These are phyloP conservation scores for Drosophila mojavensis DNA, from an alignment of 1,140 invertebrate species.

Conservation along the genomic window DNA sequence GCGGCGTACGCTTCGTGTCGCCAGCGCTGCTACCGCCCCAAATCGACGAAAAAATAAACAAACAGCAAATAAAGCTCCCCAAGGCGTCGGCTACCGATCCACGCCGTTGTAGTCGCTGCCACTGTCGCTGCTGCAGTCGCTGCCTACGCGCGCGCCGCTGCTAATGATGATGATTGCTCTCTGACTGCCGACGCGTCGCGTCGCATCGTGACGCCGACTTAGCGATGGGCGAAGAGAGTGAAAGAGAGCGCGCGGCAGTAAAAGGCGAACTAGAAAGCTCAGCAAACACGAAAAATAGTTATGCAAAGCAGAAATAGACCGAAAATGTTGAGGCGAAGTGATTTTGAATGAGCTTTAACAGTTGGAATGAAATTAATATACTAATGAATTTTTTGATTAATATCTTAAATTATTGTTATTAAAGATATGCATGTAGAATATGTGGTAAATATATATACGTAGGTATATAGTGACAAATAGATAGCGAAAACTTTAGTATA, in stretches of 20 bases:
- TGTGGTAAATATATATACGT: no score
- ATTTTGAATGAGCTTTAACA: neutral
- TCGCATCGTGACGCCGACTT: slow-evolving; percentile 22
- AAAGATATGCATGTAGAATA: no score
- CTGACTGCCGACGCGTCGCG: slow-evolving; percentile 28
- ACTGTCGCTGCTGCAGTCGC: slow-evolving; percentile 8
- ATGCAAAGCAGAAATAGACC: neutral
- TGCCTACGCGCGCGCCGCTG: slow-evolving; percentile 55
- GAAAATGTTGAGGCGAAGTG: neutral
- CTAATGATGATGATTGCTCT: slow-evolving; percentile 78
- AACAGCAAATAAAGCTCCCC: slow-evolving; percentile 24
- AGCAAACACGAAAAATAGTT: neutral
- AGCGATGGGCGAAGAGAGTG: slow-evolving; percentile 21
- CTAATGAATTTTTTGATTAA: neutral
- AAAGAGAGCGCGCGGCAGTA: neutral
- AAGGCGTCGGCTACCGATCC: slow-evolving; percentile 30
- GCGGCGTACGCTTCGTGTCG: slow-evolving; percentile 59
- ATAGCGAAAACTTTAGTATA: no score
- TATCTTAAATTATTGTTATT: no score
- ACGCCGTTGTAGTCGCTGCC: slow-evolving; percentile 4
- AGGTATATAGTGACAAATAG: no score
- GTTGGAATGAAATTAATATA: neutral
- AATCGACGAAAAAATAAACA: neutral
- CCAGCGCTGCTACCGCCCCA: slow-evolving; percentile 40
- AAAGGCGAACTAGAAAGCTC: neutral